Percentiles rank a stretch among this genome's conserved stretches.
These are phyloP conservation scores for Euzetes globulus DNA, from an alignment of 2,888 invertebrate species.

Conservation along the genomic window DNA sequence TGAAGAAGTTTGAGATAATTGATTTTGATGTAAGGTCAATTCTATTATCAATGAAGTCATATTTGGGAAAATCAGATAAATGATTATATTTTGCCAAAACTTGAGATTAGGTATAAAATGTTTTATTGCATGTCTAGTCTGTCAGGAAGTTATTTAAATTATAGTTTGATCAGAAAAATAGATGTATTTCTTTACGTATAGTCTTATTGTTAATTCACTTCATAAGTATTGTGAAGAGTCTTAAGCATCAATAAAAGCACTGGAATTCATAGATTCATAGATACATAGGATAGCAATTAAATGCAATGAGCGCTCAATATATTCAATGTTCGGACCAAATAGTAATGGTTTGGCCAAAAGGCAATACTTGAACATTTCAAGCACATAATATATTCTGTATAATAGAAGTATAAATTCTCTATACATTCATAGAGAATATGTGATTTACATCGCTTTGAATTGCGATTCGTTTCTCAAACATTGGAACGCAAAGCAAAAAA, in stretches of 20 bases:
- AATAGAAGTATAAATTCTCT: not conserved
- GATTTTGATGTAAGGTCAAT: not conserved
- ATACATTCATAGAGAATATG: constrained; percentile 28
- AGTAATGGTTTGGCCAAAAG: constrained; percentile 23
- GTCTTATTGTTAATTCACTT: not conserved
- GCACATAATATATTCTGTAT: not conserved
- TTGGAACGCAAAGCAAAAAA: constrained; percentile 18
- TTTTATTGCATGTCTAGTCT: not conserved
- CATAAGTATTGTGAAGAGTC: not conserved
- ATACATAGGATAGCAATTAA: constrained; percentile 21
- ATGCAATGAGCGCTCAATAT: constrained; percentile 14
- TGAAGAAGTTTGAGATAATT: not conserved
- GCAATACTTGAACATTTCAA: not conserved
- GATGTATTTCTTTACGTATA: not conserved
- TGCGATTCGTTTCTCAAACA: constrained; percentile 23
- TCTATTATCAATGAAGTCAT: not conserved
- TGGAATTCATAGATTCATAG: constrained; percentile 13
- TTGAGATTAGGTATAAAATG: not conserved
- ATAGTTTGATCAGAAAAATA: not conserved
- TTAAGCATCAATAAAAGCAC: not conserved
- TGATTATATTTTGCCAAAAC: not conserved
- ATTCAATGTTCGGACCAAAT: not conserved
- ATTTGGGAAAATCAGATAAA: not conserved
- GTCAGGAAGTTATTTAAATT: constrained; percentile 26
- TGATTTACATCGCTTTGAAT: constrained; percentile 23